Conservation (phyloP, 2,113 vertebrate genomes). For the Burhinus oedicnemus region DNA sequence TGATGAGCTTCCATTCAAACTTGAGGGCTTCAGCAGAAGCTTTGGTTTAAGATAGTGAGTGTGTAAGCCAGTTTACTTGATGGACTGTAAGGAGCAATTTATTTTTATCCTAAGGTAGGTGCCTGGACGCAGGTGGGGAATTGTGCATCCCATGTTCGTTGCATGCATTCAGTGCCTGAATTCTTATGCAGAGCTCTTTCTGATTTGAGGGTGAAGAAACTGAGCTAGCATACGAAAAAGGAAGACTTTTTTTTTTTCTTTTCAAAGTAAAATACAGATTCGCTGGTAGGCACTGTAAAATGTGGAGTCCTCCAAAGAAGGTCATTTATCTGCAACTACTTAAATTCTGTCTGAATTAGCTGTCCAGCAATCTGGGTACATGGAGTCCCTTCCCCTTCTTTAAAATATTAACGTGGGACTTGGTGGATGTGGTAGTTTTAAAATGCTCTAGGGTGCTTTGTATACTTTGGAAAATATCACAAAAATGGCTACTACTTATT, state of each 20-base stretch:
- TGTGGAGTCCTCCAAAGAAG: background rate
- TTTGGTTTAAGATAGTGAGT: background rate
- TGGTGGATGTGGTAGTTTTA: background rate
- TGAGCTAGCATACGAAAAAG: background rate
- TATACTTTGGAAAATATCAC: background rate
- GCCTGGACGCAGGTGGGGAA: background rate
- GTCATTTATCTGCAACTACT: background rate
- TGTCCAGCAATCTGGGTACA: background rate
- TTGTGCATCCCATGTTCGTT: background rate
- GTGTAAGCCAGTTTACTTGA: background rate
- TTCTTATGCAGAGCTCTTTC: background rate
- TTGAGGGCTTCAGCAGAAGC: background rate
- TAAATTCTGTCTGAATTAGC: background rate
- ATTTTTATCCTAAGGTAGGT: background rate
- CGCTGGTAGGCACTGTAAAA: background rate
- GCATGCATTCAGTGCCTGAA: background rate
- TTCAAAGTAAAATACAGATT: background rate
- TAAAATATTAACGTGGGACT: background rate
- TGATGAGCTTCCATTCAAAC: background rate
- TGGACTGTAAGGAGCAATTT: background rate
- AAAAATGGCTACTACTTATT: background rate
- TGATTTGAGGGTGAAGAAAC: background rate
- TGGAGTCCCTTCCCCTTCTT: background rate
- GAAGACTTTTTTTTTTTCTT: background rate
- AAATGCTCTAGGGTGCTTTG: background rate